A percentile compares a stretch with the other conserved stretches of the same genome.
phyloP scores from a whole-genome alignment of 2,888 invertebrate species.

The Agrotis exclamationis region DNA sequence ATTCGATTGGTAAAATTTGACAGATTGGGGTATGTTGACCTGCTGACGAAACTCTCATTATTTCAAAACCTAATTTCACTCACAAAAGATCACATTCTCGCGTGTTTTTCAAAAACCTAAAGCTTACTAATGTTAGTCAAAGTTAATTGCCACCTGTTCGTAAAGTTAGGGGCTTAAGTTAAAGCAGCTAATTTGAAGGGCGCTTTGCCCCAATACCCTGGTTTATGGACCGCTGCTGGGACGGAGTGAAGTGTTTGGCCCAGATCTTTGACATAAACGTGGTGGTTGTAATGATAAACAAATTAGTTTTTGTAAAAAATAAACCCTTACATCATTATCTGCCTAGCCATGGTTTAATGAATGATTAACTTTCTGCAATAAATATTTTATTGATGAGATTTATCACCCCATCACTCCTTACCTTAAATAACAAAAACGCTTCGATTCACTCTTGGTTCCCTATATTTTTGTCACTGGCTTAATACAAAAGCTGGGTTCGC shows the following conservation, averaged over 20 bases:
- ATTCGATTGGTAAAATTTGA: too few relatives aligned
- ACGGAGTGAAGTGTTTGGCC: conserved; percentile 22
- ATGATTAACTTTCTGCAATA: too few relatives aligned
- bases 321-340: not conserved
- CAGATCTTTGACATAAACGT: conserved; percentile 25
- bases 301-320: not conserved
- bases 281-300: conserved; percentile 2
- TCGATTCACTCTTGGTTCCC: too few relatives aligned
- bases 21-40: too few relatives aligned
- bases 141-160: conserved; percentile 38
- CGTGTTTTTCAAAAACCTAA: conserved; percentile 21
- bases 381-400: too few relatives aligned
- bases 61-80: not conserved
- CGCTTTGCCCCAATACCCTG: conserved; percentile 26
- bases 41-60: too few relatives aligned
- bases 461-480: too few relatives aligned
- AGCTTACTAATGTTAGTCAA: conserved; percentile 8
- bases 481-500: too few relatives aligned
- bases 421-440: too few relatives aligned
- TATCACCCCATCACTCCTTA: too few relatives aligned
- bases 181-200: conserved; percentile 35
- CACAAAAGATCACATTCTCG: not conserved
- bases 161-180: conserved; percentile 41
- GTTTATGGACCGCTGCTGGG: conserved; percentile 36
- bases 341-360: too few relatives aligned